These are phyloP conservation scores for Drosophila fulvimacula DNA, from an alignment of 2,888 invertebrate species.

Conservation along the genomic window DNA sequence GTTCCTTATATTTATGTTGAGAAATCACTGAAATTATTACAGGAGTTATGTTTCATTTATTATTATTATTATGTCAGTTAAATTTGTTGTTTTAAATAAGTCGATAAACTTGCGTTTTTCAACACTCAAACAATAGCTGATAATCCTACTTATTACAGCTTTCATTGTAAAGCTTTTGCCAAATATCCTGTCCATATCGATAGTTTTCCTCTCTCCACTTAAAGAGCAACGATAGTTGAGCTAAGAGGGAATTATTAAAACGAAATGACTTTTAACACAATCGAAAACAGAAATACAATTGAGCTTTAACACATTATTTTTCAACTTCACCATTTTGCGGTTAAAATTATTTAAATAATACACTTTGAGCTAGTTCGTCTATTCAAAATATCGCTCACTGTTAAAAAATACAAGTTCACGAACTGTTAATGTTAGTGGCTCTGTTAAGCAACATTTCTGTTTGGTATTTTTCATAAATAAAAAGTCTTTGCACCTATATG, in stretches of 20 bases:
- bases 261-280: background rate
- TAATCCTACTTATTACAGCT: background rate
- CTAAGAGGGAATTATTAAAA: background rate
- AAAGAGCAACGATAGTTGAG: background rate
- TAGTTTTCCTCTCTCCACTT: constrained; percentile 3
- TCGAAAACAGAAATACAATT: background rate
- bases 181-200: constrained; percentile 24
- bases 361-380: background rate
- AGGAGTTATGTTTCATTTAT: background rate
- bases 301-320: background rate
- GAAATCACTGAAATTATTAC: background rate
- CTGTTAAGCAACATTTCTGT: constrained; percentile 44
- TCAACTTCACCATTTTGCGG: background rate
- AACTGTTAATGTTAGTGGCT: constrained; percentile 19
- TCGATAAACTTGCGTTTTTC: background rate
- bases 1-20: too few relatives aligned
- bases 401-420: constrained; percentile 18
- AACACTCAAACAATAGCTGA: background rate
- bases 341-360: background rate
- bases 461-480: constrained; percentile 55
- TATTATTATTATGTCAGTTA: background rate
- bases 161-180: constrained; percentile 4
- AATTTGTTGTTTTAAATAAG: background rate
- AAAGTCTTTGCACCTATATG: constrained; percentile 43
- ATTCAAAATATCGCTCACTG: constrained; percentile 8